Percentiles rank a stretch among this genome's conserved stretches.
Evolutionary conservation across 2,797 vertebrate species (phyloP).

Genomic region (Lepilemur ruficaudatus): DNA sequence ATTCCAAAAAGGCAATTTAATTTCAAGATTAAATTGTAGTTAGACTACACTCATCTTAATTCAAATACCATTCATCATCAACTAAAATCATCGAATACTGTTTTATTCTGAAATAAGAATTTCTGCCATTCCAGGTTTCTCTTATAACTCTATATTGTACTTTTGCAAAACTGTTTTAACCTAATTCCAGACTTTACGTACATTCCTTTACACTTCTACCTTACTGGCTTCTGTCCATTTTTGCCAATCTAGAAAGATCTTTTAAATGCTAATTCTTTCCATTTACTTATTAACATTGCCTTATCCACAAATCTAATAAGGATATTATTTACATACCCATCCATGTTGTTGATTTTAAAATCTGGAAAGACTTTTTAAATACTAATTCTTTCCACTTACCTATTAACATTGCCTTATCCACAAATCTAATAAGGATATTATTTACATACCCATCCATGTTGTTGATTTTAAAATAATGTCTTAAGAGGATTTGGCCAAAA

Average conservation of each 20-base stretch:
- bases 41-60: background rate
- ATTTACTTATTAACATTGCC: background rate
- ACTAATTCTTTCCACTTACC: background rate
- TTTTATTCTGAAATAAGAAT: background rate
- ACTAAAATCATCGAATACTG: background rate
- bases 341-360: background rate
- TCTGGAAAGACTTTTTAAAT: background rate
- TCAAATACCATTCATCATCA: background rate
- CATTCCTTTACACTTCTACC: background rate
- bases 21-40: background rate
- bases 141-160: background rate
- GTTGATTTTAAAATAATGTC: background rate
- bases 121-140: background rate
- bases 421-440: background rate
- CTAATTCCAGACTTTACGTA: background rate
- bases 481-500: background rate
- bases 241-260: background rate
- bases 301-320: background rate
- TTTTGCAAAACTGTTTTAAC: background rate
- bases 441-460: background rate
- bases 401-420: background rate
- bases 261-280: background rate
- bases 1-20: background rate
- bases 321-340: background rate
- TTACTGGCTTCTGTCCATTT: background rate